Evolutionary conservation across 2,797 vertebrate species (phyloP), one percentile per base, ranked within the genome.

Genomic region (Myiotriccus ornatus): DNA sequence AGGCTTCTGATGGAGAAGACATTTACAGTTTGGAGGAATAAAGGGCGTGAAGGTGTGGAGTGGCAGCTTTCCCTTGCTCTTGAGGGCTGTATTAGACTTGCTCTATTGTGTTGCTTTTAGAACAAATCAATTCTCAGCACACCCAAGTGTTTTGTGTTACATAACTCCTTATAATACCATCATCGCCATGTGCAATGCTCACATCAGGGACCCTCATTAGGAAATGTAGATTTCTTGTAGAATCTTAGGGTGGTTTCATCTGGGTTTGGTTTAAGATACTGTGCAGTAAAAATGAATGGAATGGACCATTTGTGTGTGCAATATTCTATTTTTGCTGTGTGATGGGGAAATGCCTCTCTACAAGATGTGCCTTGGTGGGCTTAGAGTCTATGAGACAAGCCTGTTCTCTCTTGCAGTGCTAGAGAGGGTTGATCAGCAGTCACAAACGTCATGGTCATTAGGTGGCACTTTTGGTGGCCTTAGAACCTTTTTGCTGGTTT

Each of bases 101-200:
- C 10, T 88, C 10, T 91, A 87, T 92, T 56, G 32, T 63, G 44
- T 30, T 89, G 47, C 24, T 90, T 81, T 92, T 69, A 87, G 67
- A 65, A 86, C 41, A 93, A 89, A 92, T 67, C 12, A n/a, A 34
- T 84, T 89, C 39, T 88, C 15, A 35, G 24, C 6, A 19, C 0
- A 1, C 37, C 56, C 15, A 47, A 76, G 32, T 3, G 0, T 78
- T 67, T 46, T 2, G 2, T 67, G 15, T 73, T 88, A 71, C 85
- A 49, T 65, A 93, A 69, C 44, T 49, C 43, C 6, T 20, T 56
- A 39, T 21, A 56, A 23, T 46, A 46, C 23, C 37, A 23, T 67
- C 43, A 44, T 13, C 0, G 3, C 62, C 73, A 55, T 0, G 1
- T 85, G 41, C 49, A 64, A 15, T 8, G 30, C 16, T 83, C 17